These are phyloP conservation scores for Pachypsylla venusta DNA, from an alignment of 1,140 invertebrate species.

Conservation along the genomic window DNA sequence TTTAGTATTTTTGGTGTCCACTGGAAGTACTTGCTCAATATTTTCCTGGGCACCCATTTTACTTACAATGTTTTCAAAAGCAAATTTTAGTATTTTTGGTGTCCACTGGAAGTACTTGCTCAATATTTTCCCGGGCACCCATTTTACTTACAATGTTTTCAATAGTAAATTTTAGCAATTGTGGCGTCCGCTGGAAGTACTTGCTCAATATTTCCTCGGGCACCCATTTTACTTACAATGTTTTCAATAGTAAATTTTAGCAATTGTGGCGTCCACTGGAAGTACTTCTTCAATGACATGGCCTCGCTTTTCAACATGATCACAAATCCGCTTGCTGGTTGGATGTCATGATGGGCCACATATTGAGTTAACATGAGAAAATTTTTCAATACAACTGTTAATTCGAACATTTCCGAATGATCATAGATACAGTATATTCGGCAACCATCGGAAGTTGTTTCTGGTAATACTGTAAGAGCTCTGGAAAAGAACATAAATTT, in stretches of 20 bases:
- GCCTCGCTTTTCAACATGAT: background rate
- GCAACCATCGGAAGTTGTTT: background rate
- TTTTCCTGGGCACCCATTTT: too few species aligned
- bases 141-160: background rate
- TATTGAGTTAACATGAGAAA: background rate
- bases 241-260: background rate
- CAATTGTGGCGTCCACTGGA: background rate
- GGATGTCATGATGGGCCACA: background rate
- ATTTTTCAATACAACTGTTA: background rate
- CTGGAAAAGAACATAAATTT: too few species aligned
- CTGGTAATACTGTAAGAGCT: background rate
- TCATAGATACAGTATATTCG: background rate
- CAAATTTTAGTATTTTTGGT: background rate
- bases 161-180: background rate
- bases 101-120: background rate
- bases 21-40: too few species aligned
- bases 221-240: background rate
- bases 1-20: too few species aligned
- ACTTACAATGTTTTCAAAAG: background rate
- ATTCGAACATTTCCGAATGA: background rate
- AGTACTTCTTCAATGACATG: background rate
- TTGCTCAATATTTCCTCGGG: too few species aligned
- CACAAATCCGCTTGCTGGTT: background rate
- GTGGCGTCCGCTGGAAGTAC: background rate
- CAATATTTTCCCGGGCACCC: too few species aligned